These are phyloP conservation scores for Gobio occitaniae DNA, from an alignment of 2,797 vertebrate species.

Conservation along the genomic window DNA sequence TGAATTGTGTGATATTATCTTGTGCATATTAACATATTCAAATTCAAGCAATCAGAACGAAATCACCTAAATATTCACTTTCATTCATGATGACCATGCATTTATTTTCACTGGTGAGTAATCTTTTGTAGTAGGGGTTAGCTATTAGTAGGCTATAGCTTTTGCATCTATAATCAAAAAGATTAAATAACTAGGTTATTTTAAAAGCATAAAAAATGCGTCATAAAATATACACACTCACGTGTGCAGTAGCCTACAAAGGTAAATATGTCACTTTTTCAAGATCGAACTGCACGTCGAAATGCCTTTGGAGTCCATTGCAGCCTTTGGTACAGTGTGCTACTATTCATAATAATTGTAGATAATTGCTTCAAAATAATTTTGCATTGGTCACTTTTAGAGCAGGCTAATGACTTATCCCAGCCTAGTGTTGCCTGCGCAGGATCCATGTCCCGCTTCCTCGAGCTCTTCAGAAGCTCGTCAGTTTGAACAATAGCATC, in stretches of 20 bases:
- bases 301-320: neutral
- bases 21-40: neutral
- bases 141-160: neutral
- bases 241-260: neutral
- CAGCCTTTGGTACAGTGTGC: neutral
- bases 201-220: neutral
- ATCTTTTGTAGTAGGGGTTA: neutral
- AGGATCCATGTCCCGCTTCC: constrained; percentile 29
- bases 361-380: neutral
- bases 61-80: no score
- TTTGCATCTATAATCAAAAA: neutral
- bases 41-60: neutral
- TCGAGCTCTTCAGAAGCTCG: constrained; percentile 20
- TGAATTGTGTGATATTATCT: neutral
- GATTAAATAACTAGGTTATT: constrained; percentile 9
- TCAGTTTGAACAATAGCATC: constrained; percentile 40
- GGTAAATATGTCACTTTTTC: constrained; percentile 7
- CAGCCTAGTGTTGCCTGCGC: neutral
- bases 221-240: constrained; percentile 3
- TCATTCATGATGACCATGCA: neutral
- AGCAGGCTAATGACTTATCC: constrained; percentile 4
- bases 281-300: neutral
- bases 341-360: neutral
- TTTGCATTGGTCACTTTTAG: neutral
- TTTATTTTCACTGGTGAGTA: neutral